Percentiles rank a stretch among this genome's conserved stretches.
phyloP scores from a whole-genome alignment of 1,140 invertebrate species.

The Hylaeus anthracinus region DNA sequence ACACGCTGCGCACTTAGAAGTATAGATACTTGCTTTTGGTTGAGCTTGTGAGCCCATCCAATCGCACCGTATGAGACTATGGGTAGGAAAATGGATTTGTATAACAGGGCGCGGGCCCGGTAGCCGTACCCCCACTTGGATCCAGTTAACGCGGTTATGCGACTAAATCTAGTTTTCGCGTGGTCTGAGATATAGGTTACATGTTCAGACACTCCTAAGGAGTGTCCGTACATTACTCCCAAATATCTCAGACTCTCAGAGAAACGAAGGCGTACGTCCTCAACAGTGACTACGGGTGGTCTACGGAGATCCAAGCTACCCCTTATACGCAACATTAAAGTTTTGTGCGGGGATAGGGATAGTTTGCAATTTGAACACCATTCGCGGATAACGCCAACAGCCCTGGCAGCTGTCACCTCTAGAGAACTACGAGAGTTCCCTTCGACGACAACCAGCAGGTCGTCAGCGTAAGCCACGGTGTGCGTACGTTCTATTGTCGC shows the following conservation, averaged over 20 bases:
- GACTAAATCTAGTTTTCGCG: neutral
- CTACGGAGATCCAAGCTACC: neutral
- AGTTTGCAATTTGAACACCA: slow-evolving; percentile 55
- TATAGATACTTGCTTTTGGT: neutral
- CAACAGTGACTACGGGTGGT: neutral
- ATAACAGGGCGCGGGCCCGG: slow-evolving; percentile 27
- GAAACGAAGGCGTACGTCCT: neutral
- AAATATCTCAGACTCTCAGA: neutral
- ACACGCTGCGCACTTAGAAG: slow-evolving; percentile 53
- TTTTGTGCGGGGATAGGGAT: neutral
- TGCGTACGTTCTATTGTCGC: slow-evolving; percentile 29
- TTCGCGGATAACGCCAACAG: neutral
- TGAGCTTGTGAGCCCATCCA: slow-evolving; percentile 27
- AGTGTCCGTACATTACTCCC: neutral
- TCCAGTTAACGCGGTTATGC: slow-evolving; percentile 27
- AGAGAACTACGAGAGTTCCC: slow-evolving; percentile 10
- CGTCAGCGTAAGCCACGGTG: slow-evolving; percentile 66
- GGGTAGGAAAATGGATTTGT: slow-evolving; percentile 43
- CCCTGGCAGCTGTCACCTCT: neutral
- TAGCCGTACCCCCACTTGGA: slow-evolving; percentile 47
- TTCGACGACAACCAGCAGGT: slow-evolving; percentile 61
- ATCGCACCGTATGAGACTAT: slow-evolving; percentile 46
- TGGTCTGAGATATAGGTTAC: neutral
- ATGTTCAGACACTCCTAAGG: no score
- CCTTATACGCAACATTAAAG: slow-evolving; percentile 3